Conservation (phyloP, 2,113 vertebrate species). For the Aspiorhynchus laticeps region DNA sequence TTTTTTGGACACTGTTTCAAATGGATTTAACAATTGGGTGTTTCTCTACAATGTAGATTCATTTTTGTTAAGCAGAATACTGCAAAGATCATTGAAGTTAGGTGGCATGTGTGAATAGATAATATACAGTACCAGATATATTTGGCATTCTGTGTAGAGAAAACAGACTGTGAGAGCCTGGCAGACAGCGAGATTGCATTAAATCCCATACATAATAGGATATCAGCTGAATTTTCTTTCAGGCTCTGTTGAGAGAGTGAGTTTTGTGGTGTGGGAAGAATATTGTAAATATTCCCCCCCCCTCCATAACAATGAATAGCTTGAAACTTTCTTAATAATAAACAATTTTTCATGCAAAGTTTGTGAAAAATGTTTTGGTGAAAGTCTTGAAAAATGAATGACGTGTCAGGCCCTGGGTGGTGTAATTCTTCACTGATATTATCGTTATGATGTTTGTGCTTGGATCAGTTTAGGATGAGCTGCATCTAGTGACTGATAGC, state of each 20-base stretch:
- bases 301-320: conserved; percentile 5
- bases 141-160: not conserved
- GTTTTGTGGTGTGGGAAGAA: conserved; percentile 16
- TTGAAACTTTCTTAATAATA: conserved; percentile 25
- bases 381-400: conserved; percentile 26
- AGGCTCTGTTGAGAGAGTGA: conserved; percentile 5
- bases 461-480: conserved; percentile 20
- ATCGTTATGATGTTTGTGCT: conserved; percentile 20
- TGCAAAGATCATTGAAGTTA: not conserved
- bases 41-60: not conserved
- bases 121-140: not conserved
- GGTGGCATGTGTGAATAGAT: not conserved
- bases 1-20: not conserved
- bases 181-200: conserved; percentile 9
- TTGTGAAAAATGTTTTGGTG: conserved; percentile 18
- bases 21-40: not conserved
- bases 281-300: conserved; percentile 9
- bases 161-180: not conserved
- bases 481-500: conserved; percentile 4
- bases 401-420: conserved; percentile 26
- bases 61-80: not conserved
- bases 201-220: conserved; percentile 15
- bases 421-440: conserved; percentile 31
- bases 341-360: conserved; percentile 18
- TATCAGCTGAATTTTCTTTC: conserved; percentile 19